These are phyloP conservation scores for Gambusia holbrooki DNA, from an alignment of 2,113 vertebrate genomes.

Conservation along the genomic window DNA sequence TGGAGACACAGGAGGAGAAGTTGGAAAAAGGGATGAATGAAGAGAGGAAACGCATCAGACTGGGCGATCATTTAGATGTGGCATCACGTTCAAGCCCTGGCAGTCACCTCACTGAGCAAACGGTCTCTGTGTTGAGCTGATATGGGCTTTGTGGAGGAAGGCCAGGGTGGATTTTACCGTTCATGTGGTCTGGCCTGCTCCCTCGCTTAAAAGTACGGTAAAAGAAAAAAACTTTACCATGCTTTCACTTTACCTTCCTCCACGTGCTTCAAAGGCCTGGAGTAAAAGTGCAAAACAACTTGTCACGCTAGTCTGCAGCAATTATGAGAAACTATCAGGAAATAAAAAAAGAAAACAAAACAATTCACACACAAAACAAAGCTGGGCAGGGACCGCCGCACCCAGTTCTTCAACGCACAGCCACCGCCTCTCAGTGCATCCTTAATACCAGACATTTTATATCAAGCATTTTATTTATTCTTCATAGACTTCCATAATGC, in stretches of 20 bases:
- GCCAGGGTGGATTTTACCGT: conserved; percentile 17
- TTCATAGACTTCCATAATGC: conserved; percentile 74
- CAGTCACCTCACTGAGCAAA: conserved; percentile 71
- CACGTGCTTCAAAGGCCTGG: conserved; percentile 13
- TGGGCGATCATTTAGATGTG: conserved; percentile 59
- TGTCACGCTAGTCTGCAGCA: conserved; percentile 33
- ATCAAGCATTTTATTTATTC: conserved; percentile 78
- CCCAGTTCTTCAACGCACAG: conserved; percentile 65
- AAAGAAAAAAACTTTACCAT: conserved; percentile 15
- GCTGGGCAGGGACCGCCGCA: conserved; percentile 45
- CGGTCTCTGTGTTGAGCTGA: conserved; percentile 58
- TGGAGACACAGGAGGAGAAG: conserved; percentile 44
- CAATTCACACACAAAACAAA: conserved; percentile 51
- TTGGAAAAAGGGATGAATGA: conserved; percentile 19
- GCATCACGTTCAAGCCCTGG: conserved; percentile 51
- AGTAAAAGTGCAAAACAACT: conserved; percentile 18
- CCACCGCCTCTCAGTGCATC: conserved; percentile 53
- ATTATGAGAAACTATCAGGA: conserved; percentile 54
- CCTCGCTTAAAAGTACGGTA: background rate
- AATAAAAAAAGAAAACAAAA: conserved; percentile 37
- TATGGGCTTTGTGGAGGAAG: conserved; percentile 57
- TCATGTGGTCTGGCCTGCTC: conserved; percentile 18
- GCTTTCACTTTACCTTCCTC: background rate
- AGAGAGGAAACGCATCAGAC: conserved; percentile 56
- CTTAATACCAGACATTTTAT: conserved; percentile 80